Evolutionary conservation across 2,797 vertebrate genomes (phyloP), one percentile per base, ranked within the genome.

Genomic region (Alectoris magna): DNA sequence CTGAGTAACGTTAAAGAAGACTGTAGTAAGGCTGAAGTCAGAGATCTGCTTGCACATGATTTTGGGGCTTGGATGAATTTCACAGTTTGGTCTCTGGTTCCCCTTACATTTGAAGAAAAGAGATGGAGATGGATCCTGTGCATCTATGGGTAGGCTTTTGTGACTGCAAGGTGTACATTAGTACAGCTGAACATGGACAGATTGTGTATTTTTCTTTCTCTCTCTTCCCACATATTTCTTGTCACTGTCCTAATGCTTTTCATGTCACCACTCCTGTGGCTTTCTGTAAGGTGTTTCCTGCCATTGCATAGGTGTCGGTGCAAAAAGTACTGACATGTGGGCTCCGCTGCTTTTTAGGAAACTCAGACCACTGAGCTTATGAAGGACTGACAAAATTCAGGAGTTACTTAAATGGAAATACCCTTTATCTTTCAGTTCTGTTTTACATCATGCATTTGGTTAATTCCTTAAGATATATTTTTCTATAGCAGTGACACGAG

Each of bases 181-280:
- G 13, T 23, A n/a, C 12, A 76, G 39, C 6, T n/a, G 67, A 77
- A 55, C 24, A 67, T 1, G 34, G 22, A 29, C 12, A 43, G 24
- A 53, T 39, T 18, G 19, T 22, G 81, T 76, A 34, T 26, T 84
- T 83, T 83, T 68, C n/a, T 43, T 63, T 80, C 26, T 46, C 17
- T 1, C 5, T 63, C 1, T 71, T 75, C 5, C 15, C 9, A 69
- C n/a, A 7, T 31, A 6, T 49, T 55, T 6, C 58, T 87, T 85
- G 59, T 34, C 6, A 17, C 21, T 44, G 7, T 55, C 22, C 10
- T 62, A 31, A 43, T 64, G 38, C 4, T 81, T 80, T 58, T 72
- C 6, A 11, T 0, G 3, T 24, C 0, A 0, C 6, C 13, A 24
- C 12, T 58, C 39, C 13, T 62, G n/a, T 29, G 38, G 18, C 10